These are phyloP conservation scores for Drosophila emarginata DNA, from an alignment of 2,888 invertebrate genomes.

Conservation along the genomic window DNA sequence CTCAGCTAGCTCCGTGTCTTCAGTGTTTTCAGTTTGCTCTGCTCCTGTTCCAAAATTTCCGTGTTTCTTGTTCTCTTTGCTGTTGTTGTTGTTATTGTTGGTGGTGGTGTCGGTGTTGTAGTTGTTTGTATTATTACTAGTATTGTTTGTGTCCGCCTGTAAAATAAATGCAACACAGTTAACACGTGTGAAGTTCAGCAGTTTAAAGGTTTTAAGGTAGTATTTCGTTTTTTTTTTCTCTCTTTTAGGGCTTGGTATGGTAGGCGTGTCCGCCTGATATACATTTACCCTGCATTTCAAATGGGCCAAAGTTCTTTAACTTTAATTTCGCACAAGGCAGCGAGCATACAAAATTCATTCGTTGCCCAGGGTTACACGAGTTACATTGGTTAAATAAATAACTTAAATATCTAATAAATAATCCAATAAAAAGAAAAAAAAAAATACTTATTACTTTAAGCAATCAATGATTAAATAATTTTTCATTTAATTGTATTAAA, in stretches of 20 bases:
- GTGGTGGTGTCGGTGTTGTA: conserved; percentile 47
- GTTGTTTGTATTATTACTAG: conserved; percentile 31
- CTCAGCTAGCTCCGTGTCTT: conserved; percentile 57
- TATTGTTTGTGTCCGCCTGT: conserved; percentile 46
- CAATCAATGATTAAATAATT: not conserved
- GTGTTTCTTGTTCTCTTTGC: conserved; percentile 47
- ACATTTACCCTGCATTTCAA: conserved; percentile 43
- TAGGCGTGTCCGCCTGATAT: conserved; percentile 37
- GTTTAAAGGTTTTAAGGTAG: conserved; percentile 4
- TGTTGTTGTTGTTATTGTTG: conserved; percentile 35
- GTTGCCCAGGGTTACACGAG: conserved; percentile 35
- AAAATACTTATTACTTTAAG: not conserved
- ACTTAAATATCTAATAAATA: no score
- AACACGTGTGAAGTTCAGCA: conserved; percentile 66
- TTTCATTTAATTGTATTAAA: not conserved
- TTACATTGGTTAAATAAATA: conserved; percentile 21
- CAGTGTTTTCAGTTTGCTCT: not conserved
- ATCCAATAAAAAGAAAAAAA: not conserved
- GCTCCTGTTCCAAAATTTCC: conserved; percentile 34
- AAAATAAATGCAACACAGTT: conserved; percentile 40
- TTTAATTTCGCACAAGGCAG: conserved; percentile 38
- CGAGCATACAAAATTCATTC: conserved; percentile 40
- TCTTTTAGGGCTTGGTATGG: not conserved
- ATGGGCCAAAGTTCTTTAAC: conserved; percentile 48
- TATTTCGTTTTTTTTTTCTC: no score